Evolutionary conservation across 2,888 invertebrate genomes (phyloP), one percentile per base, ranked within the genome.

Genomic region (Candidula unifasciata): DNA sequence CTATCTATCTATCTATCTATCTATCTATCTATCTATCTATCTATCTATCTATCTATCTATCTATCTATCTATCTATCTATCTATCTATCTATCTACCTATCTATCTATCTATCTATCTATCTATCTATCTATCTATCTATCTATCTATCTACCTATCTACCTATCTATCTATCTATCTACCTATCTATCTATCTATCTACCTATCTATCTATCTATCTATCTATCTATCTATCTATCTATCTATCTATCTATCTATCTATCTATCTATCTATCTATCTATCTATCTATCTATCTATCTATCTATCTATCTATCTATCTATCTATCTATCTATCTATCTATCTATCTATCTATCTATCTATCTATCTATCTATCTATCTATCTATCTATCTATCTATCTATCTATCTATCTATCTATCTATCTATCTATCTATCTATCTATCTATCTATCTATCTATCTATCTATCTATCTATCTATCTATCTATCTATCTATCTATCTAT

Each of bases 71-170:
- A n/a, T 66, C 66, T 27, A 66, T 66, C 66, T 27, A 66, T 27
- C 66, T n/a, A n/a, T n/a, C n/a, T n/a, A n/a, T n/a, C n/a, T n/a
- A n/a, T n/a, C n/a, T n/a, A n/a, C n/a, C n/a, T n/a, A n/a, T n/a
- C n/a, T n/a, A n/a, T n/a, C n/a, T n/a, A n/a, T n/a, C n/a, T n/a
- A n/a, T n/a, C n/a, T 27, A 66, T 66, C 66, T 27, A 66, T 66
- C 66, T 66, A 66, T 66, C 66, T 66, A 66, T 66, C 66, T 66
- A 66, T n/a, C 66, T 66, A n/a, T 66, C n/a, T 66, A 3, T 66
- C n/a, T 66, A n/a, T 66, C n/a, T n/a, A n/a, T n/a, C n/a, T n/a
- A n/a, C n/a, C n/a, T n/a, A n/a, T n/a, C n/a, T n/a, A n/a, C n/a
- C n/a, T n/a, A n/a, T n/a, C n/a, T n/a, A n/a, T n/a, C n/a, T n/a